Evolutionary conservation across 1,140 invertebrate species (phyloP), one percentile per base, ranked within the genome.

Genomic region (Bactericera cockerelli): DNA sequence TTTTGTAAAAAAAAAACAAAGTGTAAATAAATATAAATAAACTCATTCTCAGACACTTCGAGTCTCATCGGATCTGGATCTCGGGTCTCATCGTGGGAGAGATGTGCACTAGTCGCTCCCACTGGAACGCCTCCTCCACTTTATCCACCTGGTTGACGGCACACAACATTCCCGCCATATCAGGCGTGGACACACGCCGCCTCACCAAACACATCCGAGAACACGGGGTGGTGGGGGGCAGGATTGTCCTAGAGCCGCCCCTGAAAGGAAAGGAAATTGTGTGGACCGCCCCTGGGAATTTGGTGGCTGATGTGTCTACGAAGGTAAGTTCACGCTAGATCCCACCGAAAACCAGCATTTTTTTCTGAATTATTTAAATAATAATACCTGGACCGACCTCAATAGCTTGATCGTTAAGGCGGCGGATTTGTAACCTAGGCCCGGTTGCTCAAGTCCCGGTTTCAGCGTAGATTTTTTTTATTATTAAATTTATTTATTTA

Each of bases 61-160:
- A 99, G 72, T 98, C 94, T 0, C 67, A 77, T 22, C 82, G 81
- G 60, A 93, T 99, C 56, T 97, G 96, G 86, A 83, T 88, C 19
- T 78, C 87, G n/a, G 96, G 81, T 1, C 73, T 99, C 24, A 84
- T 99, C 64, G 88, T 98, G 21, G 90, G 89, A 0, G 92, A 98
- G 72, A 71, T 89, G 8, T 91, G 89, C 67, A 81, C 86, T 14
- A 75, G 77, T 1, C 90, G 92, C 6, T 93, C 87, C 67, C 93
- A 98, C 70, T 98, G 93, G 93, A 82, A 86, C 57, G 77, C 82
- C 26, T 73, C 70, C 0, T 78, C 79, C 63, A 91, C 89, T 0
- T 72, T 98, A 0, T 84, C 87, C 1, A 63, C 82, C 31, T 98
- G 94, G 93, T 79, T 98, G 69, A 67, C 75, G 26, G 73, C 82